phyloP scores from a whole-genome alignment of 2,113 vertebrate genomes.

The Dermatemys mawii region DNA sequence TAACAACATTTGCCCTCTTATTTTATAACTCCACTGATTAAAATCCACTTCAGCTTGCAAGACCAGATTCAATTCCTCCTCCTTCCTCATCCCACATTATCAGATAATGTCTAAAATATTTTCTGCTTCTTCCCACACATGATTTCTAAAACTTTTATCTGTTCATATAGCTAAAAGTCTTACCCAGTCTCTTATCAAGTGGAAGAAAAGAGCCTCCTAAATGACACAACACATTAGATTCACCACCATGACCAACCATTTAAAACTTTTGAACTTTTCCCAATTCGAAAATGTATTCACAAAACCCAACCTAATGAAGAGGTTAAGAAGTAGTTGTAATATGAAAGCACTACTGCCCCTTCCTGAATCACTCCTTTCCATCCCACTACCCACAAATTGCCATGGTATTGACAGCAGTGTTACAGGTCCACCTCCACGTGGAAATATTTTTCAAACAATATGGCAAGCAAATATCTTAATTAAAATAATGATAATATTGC shows the following conservation, averaged over 20 bases:
- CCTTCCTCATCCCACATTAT: background rate
- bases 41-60: background rate
- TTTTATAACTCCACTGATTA: conserved; percentile 15
- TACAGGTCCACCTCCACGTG: background rate
- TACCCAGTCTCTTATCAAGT: background rate
- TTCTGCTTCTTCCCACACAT: background rate
- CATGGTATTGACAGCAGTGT: background rate
- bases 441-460: background rate
- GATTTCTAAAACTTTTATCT: background rate
- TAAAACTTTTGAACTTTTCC: background rate
- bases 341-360: background rate
- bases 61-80: conserved; percentile 1
- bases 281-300: background rate
- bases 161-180: background rate
- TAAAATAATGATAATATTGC: background rate
- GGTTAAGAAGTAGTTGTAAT: background rate
- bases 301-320: background rate
- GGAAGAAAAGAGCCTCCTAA: background rate
- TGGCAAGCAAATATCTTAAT: background rate
- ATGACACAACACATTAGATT: background rate
- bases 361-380: background rate
- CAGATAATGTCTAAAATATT: background rate
- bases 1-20: background rate
- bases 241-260: background rate
- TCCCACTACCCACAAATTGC: background rate